These are phyloP conservation scores for Cheilosia vulpina DNA, from an alignment of 2,888 invertebrate species.

Conservation along the genomic window DNA sequence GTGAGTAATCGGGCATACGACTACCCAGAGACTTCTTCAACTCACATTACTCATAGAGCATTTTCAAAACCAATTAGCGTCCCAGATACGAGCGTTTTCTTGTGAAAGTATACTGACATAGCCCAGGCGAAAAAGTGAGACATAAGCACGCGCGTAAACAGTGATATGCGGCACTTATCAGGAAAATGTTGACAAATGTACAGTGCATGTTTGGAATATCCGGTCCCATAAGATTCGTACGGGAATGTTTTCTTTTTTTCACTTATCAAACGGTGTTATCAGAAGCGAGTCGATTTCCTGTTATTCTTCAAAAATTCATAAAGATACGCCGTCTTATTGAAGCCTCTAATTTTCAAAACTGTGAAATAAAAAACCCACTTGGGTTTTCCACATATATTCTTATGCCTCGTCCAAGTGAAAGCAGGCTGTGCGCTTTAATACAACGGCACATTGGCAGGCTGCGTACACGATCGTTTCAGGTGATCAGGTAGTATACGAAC, in stretches of 20 bases:
- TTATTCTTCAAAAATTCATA: slow-evolving; percentile 30
- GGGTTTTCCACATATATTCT: slow-evolving; percentile 20
- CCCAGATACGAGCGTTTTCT: slow-evolving; percentile 30
- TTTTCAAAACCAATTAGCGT: slow-evolving; percentile 18
- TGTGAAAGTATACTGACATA: slow-evolving; percentile 11
- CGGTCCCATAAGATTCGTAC: slow-evolving; percentile 6
- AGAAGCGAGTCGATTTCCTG: slow-evolving; percentile 28
- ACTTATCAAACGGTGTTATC: neutral
- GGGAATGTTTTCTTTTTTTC: neutral
- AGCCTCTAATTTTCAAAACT: neutral
- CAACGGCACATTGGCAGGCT: neutral
- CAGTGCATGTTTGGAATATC: slow-evolving; percentile 14
- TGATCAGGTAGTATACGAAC: neutral
- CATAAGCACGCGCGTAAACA: slow-evolving; percentile 32
- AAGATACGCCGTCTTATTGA: slow-evolving; percentile 6
- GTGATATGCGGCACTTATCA: slow-evolving; percentile 19
- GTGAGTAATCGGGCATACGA: slow-evolving; percentile 21
- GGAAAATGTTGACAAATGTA: neutral
- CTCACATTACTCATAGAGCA: neutral
- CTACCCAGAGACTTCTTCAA: slow-evolving; percentile 1
- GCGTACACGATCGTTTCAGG: slow-evolving; percentile 17
- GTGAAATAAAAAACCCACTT: slow-evolving; percentile 21
- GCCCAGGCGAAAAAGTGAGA: slow-evolving; percentile 11
- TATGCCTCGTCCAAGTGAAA: neutral
- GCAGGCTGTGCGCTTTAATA: neutral